phyloP scores from a whole-genome alignment of 2,113 vertebrate genomes.

The Triplophysa dalaica region DNA sequence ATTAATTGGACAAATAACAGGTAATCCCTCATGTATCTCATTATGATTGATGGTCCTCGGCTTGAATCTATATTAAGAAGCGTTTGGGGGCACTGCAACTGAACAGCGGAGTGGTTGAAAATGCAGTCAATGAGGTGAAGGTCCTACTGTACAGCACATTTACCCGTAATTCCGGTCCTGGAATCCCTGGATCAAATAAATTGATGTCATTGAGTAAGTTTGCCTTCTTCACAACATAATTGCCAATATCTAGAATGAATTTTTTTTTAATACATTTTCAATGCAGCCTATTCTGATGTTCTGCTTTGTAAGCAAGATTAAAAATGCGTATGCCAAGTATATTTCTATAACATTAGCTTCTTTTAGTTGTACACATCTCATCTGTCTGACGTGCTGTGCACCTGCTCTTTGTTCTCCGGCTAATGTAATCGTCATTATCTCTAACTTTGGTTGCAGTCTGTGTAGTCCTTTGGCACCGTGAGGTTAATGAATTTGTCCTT shows the following conservation, averaged over 20 bases:
- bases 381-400: neutral
- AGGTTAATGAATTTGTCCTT: neutral
- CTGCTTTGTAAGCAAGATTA: neutral
- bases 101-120: constrained; percentile 11
- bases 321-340: neutral
- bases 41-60: neutral
- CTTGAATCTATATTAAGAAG: neutral
- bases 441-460: neutral
- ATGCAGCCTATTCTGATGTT: neutral
- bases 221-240: constrained; percentile 10
- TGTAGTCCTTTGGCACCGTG: neutral
- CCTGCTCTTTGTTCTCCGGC: neutral
- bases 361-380: neutral
- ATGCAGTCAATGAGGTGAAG: constrained; percentile 16
- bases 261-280: constrained; percentile 12
- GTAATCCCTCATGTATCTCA: constrained; percentile 59
- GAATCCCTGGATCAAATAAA: constrained; percentile 11
- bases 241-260: constrained; percentile 7
- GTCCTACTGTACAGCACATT: neutral
- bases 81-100: constrained; percentile 2
- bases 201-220: constrained; percentile 14
- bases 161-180: constrained; percentile 15
- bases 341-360: neutral
- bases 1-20: constrained; percentile 61
- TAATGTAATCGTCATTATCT: neutral